Evolutionary conservation across 2,888 invertebrate genomes (phyloP).

Genomic region (Bugulina stolonifera): DNA sequence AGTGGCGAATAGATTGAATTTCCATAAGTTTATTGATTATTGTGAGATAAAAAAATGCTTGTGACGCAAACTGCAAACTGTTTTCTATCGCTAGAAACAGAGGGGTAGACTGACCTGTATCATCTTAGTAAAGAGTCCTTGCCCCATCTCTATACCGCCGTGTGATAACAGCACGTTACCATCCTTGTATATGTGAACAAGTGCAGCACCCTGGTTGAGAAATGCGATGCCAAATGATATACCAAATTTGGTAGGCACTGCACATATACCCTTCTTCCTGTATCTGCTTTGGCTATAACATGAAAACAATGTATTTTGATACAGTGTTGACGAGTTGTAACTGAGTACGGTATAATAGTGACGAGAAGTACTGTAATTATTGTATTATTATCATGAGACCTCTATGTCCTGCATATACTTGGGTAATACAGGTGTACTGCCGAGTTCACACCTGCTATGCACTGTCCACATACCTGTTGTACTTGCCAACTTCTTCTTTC

Average conservation of each 20-base stretch:
- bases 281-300: conserved; percentile 68
- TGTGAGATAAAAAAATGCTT: no score
- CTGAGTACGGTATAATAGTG: not conserved
- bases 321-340: no score
- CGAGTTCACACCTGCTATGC: no score
- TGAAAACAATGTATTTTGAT: no score
- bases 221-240: conserved; percentile 71
- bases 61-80: no score
- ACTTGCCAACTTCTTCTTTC: conserved; percentile 39
- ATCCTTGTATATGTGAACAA: conserved; percentile 59
- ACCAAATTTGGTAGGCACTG: conserved; percentile 79
- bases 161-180: conserved; percentile 47
- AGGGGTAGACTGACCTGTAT: conserved; percentile 29
- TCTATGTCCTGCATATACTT: no score
- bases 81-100: not conserved
- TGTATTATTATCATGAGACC: no score
- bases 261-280: conserved; percentile 76
- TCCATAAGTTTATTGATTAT: no score
- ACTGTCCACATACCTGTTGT: conserved; percentile 48
- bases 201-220: conserved; percentile 68
- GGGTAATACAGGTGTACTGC: no score
- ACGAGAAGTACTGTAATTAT: not conserved
- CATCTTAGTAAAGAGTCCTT: conserved; percentile 33
- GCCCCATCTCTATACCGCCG: conserved; percentile 34
- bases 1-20: no score